A percentile compares a stretch with the other conserved stretches of the same genome.
phyloP scores from a whole-genome alignment of 2,113 vertebrate genomes.

The Dipodomys spectabilis region DNA sequence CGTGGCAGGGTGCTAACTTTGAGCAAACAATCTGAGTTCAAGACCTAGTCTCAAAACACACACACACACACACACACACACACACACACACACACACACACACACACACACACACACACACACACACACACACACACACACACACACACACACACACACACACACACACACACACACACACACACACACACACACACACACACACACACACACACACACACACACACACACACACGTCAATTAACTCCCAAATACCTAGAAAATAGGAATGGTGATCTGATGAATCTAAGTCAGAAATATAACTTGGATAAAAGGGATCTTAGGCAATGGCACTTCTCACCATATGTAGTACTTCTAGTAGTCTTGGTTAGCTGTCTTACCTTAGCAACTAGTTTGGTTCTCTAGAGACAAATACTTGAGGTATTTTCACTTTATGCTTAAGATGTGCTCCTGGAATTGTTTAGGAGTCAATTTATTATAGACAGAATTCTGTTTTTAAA shows the following conservation, averaged over 20 bases:
- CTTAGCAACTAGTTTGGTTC: background rate
- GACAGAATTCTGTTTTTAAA: background rate
- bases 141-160: too few species aligned
- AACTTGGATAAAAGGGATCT: background rate
- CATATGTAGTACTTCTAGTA: background rate
- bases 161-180: too few species aligned
- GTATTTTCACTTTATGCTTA: background rate
- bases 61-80: too few species aligned
- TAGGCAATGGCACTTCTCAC: background rate
- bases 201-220: too few species aligned
- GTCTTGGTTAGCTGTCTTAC: background rate
- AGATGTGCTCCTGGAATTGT: background rate
- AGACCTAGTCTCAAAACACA: too few species aligned
- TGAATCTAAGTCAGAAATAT: background rate
- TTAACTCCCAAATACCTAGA: background rate
- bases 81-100: too few species aligned
- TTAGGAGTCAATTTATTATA: background rate
- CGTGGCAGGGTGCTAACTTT: too few species aligned
- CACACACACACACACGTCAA: too few species aligned
- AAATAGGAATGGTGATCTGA: background rate
- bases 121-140: too few species aligned
- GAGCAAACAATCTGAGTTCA: too few species aligned
- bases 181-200: too few species aligned
- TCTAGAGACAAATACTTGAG: background rate
- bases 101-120: too few species aligned